Evolutionary conservation across 2,888 invertebrate genomes (phyloP), one percentile per base, ranked within the genome.

Genomic region (Caenorhabditis sulstoni): DNA sequence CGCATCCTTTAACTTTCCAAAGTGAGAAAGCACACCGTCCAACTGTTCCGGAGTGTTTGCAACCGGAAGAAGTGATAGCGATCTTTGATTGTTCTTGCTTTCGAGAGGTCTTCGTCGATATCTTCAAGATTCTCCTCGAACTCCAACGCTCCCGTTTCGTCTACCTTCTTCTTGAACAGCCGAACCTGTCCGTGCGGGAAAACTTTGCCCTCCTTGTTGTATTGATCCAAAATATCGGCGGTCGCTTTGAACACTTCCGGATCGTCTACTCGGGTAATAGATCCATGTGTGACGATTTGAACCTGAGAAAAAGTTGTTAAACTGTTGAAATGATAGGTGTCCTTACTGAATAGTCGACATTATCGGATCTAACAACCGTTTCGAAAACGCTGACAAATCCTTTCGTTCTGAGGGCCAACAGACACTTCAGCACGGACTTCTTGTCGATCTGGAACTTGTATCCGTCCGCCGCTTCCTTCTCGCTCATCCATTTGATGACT

Each of bases 381-480:
- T 83, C 81, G 41, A 67, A 82, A 9, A 86, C 35, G 8, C 79
- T 64, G 0, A 82, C 37, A 5, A 87, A 61, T 4, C 68, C 55
- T 57, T 82, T 79, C 23, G 52, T 70, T 55, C 84, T 74, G 8
- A 89, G 70, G 12, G 88, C 86, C 14, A 83, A 52, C 18, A 89
- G 61, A 55, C 86, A 86, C 73, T 89, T 89, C 58, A 83, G 52
- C 16, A 86, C 62, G 2, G 88, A 87, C 66, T 87, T 89, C 66
- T 88, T 87, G 76, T 89, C 89, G 23, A 90, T 86, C 87, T 88
- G 49, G 52, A 84, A 88, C n/a, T 81, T 62, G 58, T 89, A 89
- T 23, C 89, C 89, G 8, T 77, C 81, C 0, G 66, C 77, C 8
- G 37, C 41, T 47, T 89, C 89, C 39, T 66, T 71, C 9, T 80